Evolutionary conservation across 2,888 invertebrate species (phyloP).

Genomic region (Tetranychus truncatus): DNA sequence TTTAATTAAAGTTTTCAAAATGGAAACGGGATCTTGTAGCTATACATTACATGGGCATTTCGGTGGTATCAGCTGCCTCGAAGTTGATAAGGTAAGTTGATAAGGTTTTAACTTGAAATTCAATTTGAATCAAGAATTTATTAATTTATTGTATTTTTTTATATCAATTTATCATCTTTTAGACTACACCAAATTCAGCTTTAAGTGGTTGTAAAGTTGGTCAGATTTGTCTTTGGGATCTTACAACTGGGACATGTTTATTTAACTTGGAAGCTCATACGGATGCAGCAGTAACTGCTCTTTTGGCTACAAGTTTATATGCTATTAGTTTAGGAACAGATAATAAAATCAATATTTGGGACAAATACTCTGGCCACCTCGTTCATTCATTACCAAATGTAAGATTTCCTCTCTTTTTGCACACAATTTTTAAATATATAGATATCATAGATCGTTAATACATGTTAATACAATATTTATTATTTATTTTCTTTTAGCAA

Average conservation of each 20-base stretch:
- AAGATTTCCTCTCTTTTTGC: slow-evolving; percentile 24
- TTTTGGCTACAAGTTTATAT: slow-evolving; percentile 75
- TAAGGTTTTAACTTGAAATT: neutral
- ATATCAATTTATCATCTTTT: neutral
- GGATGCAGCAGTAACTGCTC: slow-evolving; percentile 55
- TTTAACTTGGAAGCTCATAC: slow-evolving; percentile 83
- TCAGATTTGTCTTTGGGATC: slow-evolving; percentile 78
- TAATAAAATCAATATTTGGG: slow-evolving; percentile 83
- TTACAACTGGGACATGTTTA: slow-evolving; percentile 62
- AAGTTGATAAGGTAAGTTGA: slow-evolving; percentile 73
- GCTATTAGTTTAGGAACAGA: slow-evolving; percentile 79
- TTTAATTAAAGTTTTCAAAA: slow-evolving; percentile 66
- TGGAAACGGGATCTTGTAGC: slow-evolving; percentile 52
- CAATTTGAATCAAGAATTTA: neutral
- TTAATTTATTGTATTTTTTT: neutral
- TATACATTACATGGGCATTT: slow-evolving; percentile 86
- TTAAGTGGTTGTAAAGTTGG: slow-evolving; percentile 81
- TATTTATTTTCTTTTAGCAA: slow-evolving; percentile 30
- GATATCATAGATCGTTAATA: neutral
- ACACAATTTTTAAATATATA: neutral
- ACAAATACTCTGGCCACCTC: slow-evolving; percentile 78
- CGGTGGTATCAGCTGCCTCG: slow-evolving; percentile 74
- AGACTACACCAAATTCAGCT: slow-evolving; percentile 29
- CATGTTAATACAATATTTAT: slow-evolving; percentile 14
- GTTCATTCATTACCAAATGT: slow-evolving; percentile 49